Evolutionary conservation across 1,140 invertebrate genomes (phyloP), one percentile per base, ranked within the genome.

Genomic region (Nasonia giraulti): DNA sequence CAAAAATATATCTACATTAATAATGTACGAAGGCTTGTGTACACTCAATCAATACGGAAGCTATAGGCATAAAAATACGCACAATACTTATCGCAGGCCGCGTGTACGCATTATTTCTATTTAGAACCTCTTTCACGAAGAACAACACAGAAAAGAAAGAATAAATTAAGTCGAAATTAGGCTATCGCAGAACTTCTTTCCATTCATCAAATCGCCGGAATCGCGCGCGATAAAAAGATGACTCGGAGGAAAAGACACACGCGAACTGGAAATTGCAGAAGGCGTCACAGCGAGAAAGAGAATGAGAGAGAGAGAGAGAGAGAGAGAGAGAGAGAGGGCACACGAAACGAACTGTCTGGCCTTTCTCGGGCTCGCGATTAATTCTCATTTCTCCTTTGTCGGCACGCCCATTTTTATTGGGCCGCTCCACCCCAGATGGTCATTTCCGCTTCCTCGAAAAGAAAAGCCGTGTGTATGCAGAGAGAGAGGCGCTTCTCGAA

Each of bases 321-420:
- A 71, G 69, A 37, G 37, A 2, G 68, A 71, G 33, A 37, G 33
- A 37, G 37, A 2, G 68, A 71, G 69, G 20, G n/a, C 73, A 47
- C n/a, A 27, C 73, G 87, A 76, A 87, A 84, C 81, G 86, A 87
- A 82, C 84, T 69, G 86, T 85, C 82, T 85, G 79, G 55, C 37
- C 68, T 81, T 86, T 27, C 75, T 44, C 79, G 80, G 75, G 75
- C 50, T 3, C 4, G 84, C 85, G 75, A 87, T 88, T 86, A 87
- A 87, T 87, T 86, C 81, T 86, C 86, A 75, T 87, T 86, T 85
- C 81, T 86, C 82, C 80, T 85, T 86, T 82, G 83, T 80, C 84
- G 82, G 82, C 82, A 86, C 84, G 87, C 87, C 87, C 85, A 86
- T 86, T 86, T 86, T 86, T 86, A 86, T 86, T 86, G 77, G 81